These are phyloP conservation scores for Procavia capensis DNA, from an alignment of 2,113 vertebrate species.

Conservation along the genomic window DNA sequence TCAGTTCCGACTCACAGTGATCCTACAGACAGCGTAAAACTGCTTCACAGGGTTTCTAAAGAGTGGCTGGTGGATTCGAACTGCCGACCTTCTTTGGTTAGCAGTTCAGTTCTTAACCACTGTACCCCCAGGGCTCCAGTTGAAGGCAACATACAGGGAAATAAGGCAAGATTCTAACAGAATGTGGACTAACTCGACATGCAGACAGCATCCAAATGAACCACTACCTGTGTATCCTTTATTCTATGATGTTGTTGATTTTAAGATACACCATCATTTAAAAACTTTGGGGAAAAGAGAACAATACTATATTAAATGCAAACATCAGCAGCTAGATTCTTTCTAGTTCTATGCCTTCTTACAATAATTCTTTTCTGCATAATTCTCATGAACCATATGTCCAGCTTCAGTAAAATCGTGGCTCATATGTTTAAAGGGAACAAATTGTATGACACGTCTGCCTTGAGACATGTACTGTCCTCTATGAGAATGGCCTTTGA, in stretches of 20 bases:
- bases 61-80: too few species aligned
- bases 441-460: neutral
- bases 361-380: neutral
- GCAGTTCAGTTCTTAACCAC: too few species aligned
- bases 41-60: too few species aligned
- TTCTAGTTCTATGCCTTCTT: neutral
- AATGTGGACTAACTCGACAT: neutral
- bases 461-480: neutral
- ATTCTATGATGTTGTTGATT: neutral
- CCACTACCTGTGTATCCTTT: neutral
- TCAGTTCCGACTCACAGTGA: too few species aligned
- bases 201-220: neutral
- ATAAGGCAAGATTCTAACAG: neutral
- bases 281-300: neutral
- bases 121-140: too few species aligned
- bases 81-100: too few species aligned
- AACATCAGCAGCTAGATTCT: neutral
- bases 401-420: neutral
- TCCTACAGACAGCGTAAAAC: too few species aligned
- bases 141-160: neutral
- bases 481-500: neutral
- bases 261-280: neutral
- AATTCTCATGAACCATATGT: neutral
- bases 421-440: slow-evolving; percentile 1
- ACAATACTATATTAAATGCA: neutral